Percentiles rank a stretch among this genome's conserved stretches.
These are phyloP conservation scores for Zaprionus bogoriensis DNA, from an alignment of 2,888 invertebrate species.

Conservation along the genomic window DNA sequence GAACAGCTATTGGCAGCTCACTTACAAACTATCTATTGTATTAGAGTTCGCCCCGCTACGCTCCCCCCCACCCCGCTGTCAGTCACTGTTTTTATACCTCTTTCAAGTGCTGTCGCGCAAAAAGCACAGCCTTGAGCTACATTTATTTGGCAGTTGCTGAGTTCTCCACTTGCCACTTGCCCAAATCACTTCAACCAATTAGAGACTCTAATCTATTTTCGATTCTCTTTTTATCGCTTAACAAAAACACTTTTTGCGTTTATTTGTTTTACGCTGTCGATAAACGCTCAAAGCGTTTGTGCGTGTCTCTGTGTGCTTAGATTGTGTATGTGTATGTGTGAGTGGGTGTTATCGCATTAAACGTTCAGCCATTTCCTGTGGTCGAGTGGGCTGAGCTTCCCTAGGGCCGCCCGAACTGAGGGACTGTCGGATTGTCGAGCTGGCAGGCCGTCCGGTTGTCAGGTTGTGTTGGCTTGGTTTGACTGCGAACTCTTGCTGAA, in stretches of 20 bases:
- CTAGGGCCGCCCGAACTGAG: background rate
- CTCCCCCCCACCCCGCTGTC: background rate
- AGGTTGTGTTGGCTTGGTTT: background rate
- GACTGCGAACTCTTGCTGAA: conserved; percentile 1
- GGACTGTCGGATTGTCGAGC: no score
- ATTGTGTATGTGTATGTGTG: conserved; percentile 2
- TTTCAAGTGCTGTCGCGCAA: no score
- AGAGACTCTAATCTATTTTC: conserved; percentile 61
- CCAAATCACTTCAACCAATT: conserved; percentile 69
- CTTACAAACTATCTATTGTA: conserved; percentile 3
- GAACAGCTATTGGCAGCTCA: conserved; percentile 25
- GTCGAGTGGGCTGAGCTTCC: background rate
- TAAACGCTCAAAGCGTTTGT: conserved; percentile 39
- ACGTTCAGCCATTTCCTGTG: conserved; percentile 22
- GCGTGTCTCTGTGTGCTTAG: background rate
- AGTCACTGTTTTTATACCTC: no score
- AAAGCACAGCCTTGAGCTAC: conserved; percentile 39
- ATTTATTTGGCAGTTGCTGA: conserved; percentile 42
- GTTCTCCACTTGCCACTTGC: background rate
- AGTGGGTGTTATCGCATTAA: conserved; percentile 22
- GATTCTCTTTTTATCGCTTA: conserved; percentile 26
- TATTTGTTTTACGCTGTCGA: conserved; percentile 49
- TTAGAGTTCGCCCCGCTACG: background rate
- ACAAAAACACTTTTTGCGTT: conserved; percentile 42
- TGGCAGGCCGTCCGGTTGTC: no score